Evolutionary conservation across 2,888 invertebrate genomes (phyloP).

Genomic region (Helobdella robusta): DNA sequence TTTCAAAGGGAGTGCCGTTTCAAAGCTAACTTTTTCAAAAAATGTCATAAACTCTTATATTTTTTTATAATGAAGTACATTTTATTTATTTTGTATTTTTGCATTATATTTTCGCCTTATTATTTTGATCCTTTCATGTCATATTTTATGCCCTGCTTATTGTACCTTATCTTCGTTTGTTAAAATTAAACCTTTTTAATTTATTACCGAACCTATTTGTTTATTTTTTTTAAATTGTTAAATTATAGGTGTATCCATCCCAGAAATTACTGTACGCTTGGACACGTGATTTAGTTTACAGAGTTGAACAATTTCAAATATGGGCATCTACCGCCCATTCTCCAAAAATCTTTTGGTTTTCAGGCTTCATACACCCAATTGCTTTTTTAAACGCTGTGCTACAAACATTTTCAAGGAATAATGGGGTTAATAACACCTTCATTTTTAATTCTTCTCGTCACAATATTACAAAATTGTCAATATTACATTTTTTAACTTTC

Average conservation of each 20-base stretch:
- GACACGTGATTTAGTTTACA: conserved; percentile 68
- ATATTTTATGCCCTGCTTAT: too few species aligned
- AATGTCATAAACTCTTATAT: too few species aligned
- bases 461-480: neutral
- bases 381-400: conserved; percentile 80
- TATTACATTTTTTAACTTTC: conserved; percentile 19
- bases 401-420: conserved; percentile 56
- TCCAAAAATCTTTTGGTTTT: conserved; percentile 74
- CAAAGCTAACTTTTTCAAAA: too few species aligned
- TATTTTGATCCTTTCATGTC: too few species aligned
- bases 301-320: conserved; percentile 64
- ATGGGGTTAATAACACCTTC: conserved; percentile 42
- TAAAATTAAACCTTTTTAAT: too few species aligned
- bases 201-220: too few species aligned
- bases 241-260: conserved; percentile 67
- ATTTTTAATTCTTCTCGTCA: neutral
- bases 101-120: too few species aligned
- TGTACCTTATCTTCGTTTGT: too few species aligned
- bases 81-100: too few species aligned
- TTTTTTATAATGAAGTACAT: too few species aligned
- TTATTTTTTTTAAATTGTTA: too few species aligned
- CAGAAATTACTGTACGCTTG: conserved; percentile 74
- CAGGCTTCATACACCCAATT: conserved; percentile 76
- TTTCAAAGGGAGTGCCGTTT: too few species aligned
- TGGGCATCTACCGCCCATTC: conserved; percentile 69